phyloP scores from a whole-genome alignment of 2,888 invertebrate species.

The Cantharis rufa region DNA sequence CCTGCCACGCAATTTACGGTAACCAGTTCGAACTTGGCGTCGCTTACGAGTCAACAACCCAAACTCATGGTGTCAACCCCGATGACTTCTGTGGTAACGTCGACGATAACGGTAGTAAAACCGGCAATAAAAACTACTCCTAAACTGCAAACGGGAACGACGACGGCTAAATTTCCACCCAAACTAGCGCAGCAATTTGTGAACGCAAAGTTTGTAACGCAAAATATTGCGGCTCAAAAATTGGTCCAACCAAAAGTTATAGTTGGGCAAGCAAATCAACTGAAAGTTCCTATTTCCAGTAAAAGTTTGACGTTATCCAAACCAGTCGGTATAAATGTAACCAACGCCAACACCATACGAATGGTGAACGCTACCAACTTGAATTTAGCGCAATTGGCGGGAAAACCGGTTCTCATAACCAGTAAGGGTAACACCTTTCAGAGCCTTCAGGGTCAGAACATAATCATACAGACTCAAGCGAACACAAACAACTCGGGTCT shows the following conservation, averaged over 20 bases:
- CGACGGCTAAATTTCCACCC: slow-evolving; percentile 44
- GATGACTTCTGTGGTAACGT: slow-evolving; percentile 40
- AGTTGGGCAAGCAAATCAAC: slow-evolving; percentile 45
- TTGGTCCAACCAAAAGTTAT: slow-evolving; percentile 45
- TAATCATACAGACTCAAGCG: slow-evolving; percentile 55
- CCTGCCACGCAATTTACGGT: slow-evolving; percentile 57
- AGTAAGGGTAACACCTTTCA: slow-evolving; percentile 54
- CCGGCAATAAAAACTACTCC: slow-evolving; percentile 36
- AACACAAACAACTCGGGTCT: slow-evolving; percentile 32
- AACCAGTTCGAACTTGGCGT: slow-evolving; percentile 57
- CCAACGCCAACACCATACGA: slow-evolving; percentile 52
- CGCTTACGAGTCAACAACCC: slow-evolving; percentile 50
- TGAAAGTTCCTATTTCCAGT: slow-evolving; percentile 42
- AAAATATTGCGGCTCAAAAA: slow-evolving; percentile 46
- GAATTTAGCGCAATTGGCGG: slow-evolving; percentile 61
- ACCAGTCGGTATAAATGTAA: slow-evolving; percentile 43
- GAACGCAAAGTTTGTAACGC: slow-evolving; percentile 56
- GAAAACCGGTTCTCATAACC: slow-evolving; percentile 62
- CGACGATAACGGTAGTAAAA: slow-evolving; percentile 41
- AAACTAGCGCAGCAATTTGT: slow-evolving; percentile 55
- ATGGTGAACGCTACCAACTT: slow-evolving; percentile 59
- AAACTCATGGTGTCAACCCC: slow-evolving; percentile 50
- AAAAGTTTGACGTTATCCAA: slow-evolving; percentile 43
- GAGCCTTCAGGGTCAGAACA: slow-evolving; percentile 54
- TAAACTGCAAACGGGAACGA: slow-evolving; percentile 44